Evolutionary conservation across 2,113 vertebrate species (phyloP).

Genomic region (Casuarius casuarius): DNA sequence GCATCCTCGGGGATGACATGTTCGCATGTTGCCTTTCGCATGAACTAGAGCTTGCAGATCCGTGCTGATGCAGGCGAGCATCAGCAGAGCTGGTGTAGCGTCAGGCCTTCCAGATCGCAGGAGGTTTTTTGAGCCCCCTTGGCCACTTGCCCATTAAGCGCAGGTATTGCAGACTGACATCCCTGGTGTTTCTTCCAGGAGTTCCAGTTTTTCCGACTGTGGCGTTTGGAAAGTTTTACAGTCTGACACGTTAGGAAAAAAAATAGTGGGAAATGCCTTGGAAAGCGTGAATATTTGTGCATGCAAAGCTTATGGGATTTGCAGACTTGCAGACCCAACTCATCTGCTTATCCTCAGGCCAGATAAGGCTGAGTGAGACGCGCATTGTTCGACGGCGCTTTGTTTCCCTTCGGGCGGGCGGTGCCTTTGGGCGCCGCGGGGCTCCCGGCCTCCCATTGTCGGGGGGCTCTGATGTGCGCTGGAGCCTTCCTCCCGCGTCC

Average conservation of each 20-base stretch:
- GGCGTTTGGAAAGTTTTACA: conserved; percentile 56
- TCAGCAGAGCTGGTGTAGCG: conserved; percentile 26
- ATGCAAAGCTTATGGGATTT: conserved; percentile 68
- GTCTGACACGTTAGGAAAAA: conserved; percentile 59
- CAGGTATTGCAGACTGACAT: conserved; percentile 42
- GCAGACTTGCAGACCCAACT: conserved; percentile 68
- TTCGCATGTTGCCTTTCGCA: conserved; percentile 21
- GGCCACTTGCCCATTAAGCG: conserved; percentile 47
- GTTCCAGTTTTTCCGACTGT: conserved; percentile 13
- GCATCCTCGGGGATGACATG: neutral
- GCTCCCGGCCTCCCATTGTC: conserved; percentile 61
- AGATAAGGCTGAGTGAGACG: conserved; percentile 72
- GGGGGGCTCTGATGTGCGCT: conserved; percentile 26
- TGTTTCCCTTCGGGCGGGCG: conserved; percentile 66
- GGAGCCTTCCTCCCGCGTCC: conserved; percentile 22
- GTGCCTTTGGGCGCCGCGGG: conserved; percentile 24
- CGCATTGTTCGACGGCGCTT: conserved; percentile 51
- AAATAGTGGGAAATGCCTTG: conserved; percentile 43
- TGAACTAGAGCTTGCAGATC: conserved; percentile 27
- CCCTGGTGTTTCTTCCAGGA: conserved; percentile 47
- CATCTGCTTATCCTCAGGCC: conserved; percentile 74
- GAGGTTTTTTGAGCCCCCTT: neutral
- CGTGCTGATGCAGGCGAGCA: conserved; percentile 41
- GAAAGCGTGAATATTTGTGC: conserved; percentile 48
- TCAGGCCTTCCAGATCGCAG: neutral